Conservation (phyloP, 1,140 invertebrate genomes). For the Aphelenchoides avenae region DNA sequence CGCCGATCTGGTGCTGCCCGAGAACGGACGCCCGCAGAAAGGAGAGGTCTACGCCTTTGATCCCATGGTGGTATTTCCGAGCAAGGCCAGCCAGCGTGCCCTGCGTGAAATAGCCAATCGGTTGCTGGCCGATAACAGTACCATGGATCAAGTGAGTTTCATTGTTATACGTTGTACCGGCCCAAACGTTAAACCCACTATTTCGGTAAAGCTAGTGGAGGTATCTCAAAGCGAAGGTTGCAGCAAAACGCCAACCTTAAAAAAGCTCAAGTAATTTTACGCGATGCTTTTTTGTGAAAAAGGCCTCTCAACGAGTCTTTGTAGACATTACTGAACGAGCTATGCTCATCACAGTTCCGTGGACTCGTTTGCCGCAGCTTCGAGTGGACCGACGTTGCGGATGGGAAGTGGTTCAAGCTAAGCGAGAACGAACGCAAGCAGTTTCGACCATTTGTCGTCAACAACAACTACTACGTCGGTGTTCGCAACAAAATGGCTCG, state of each 20-base stretch:
- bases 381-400: constrained; percentile 45
- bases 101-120: constrained; percentile 33
- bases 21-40: constrained; percentile 30
- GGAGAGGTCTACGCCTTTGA: constrained; percentile 43
- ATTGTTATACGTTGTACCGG: not conserved
- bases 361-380: constrained; percentile 49
- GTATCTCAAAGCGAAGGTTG: not conserved
- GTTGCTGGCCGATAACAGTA: constrained; percentile 13
- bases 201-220: not conserved
- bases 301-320: not conserved
- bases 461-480: constrained; percentile 54
- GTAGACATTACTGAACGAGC: constrained; percentile 44
- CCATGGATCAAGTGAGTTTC: constrained; percentile 44
- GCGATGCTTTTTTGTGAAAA: not conserved
- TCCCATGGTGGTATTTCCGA: constrained; percentile 47
- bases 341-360: constrained; percentile 40
- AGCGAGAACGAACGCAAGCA: constrained; percentile 37
- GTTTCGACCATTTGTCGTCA: constrained; percentile 40
- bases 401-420: constrained; percentile 55
- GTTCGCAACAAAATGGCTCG: constrained; percentile 47
- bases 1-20: constrained; percentile 42
- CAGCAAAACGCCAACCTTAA: constrained; percentile 1
- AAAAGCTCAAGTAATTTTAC: constrained; percentile 5
- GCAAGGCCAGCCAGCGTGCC: constrained; percentile 32
- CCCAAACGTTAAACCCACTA: not conserved